A percentile compares a stretch with the other conserved stretches of the same genome.
These are phyloP conservation scores for Macropodus opercularis DNA, from an alignment of 2,797 vertebrate genomes.

Conservation along the genomic window DNA sequence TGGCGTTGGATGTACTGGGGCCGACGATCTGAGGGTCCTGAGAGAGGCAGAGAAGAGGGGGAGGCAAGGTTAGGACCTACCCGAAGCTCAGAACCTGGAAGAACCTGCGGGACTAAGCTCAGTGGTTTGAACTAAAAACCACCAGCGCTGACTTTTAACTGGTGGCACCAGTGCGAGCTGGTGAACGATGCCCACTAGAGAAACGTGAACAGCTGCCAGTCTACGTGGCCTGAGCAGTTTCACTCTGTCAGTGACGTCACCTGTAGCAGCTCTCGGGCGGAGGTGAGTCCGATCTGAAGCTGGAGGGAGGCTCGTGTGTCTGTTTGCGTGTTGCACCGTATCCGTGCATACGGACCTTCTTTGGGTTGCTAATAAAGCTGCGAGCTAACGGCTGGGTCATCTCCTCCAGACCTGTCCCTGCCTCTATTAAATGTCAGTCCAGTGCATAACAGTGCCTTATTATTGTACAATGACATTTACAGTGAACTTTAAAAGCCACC, in stretches of 20 bases:
- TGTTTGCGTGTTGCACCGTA: conserved; percentile 9
- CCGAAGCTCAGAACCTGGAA: too few relatives aligned
- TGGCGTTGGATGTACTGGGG: conserved; percentile 77
- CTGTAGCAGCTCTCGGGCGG: neutral
- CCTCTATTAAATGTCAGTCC: conserved; percentile 81
- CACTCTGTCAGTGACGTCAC: conserved; percentile 19
- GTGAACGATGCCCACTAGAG: conserved; percentile 5
- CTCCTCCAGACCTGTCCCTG: conserved; percentile 59
- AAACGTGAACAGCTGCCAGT: conserved; percentile 13
- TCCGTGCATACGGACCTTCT: conserved; percentile 23
- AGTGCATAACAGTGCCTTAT: conserved; percentile 77
- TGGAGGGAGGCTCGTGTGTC: too few relatives aligned
- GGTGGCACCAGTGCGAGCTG: too few relatives aligned
- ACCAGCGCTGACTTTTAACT: too few relatives aligned
- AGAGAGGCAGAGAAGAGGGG: neutral
- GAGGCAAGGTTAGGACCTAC: too few relatives aligned
- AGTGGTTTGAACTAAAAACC: too few relatives aligned
- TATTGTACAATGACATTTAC: conserved; percentile 85
- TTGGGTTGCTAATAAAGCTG: conserved; percentile 66
- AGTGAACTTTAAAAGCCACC: conserved; percentile 84
- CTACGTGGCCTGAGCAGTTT: too few relatives aligned
- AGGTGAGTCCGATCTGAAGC: too few relatives aligned
- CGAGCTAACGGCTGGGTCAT: conserved; percentile 63
- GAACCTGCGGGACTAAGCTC: too few relatives aligned
- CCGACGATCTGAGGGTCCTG: conserved; percentile 80